phyloP scores from a whole-genome alignment of 2,888 invertebrate species.

The Chalcosyrphus nemorum region DNA sequence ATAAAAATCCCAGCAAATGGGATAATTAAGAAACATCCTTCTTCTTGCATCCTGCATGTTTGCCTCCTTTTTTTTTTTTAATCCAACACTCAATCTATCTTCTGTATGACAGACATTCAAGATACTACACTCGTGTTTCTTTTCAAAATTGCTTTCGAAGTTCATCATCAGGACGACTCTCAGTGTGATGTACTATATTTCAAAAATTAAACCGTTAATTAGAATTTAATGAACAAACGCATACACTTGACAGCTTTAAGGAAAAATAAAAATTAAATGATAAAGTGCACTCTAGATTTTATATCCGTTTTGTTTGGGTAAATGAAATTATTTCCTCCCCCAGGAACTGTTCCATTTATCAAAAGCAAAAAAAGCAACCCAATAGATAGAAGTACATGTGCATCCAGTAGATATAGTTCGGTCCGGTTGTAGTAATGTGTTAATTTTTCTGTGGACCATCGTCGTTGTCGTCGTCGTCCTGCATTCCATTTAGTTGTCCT shows the following conservation, averaged over 20 bases:
- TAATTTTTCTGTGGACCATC: constrained; percentile 44
- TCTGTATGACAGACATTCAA: background rate
- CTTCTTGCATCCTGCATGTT: background rate
- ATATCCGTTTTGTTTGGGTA: constrained; percentile 1
- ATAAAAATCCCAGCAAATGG: constrained; percentile 7
- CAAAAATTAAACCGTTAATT: constrained; percentile 11
- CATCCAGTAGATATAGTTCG: background rate
- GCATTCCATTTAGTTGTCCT: constrained; percentile 33
- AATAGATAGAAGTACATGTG: constrained; percentile 35
- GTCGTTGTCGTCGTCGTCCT: too few relatives aligned
- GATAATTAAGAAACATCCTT: constrained; percentile 37
- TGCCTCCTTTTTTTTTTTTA: background rate
- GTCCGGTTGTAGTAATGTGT: constrained; percentile 4
- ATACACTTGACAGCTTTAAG: background rate
- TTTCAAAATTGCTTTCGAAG: background rate
- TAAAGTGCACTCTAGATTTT: constrained; percentile 44
- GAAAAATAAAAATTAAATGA: constrained; percentile 25
- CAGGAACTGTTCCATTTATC: constrained; percentile 4
- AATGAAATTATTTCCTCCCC: constrained; percentile 38
- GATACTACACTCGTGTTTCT: background rate
- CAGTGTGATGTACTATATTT: background rate
- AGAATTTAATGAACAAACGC: constrained; percentile 25
- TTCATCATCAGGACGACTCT: background rate
- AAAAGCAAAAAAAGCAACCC: constrained; percentile 1
- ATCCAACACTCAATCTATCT: background rate